Evolutionary conservation across 2,113 vertebrate species (phyloP), one percentile per base, ranked within the genome.

Genomic region (Clarias gariepinus): DNA sequence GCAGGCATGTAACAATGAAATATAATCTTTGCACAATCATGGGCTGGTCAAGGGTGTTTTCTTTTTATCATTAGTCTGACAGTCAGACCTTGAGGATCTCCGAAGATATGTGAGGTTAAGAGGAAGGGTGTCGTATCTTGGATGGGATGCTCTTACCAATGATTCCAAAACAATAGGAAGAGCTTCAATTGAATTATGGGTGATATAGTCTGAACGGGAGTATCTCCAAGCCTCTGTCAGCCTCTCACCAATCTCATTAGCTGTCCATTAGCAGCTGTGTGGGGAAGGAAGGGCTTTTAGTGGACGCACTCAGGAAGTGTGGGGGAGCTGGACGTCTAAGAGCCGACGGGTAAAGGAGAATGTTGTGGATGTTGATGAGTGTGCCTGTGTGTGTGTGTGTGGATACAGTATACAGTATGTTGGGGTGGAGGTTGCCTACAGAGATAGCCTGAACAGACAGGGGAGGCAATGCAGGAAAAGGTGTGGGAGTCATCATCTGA

Each of bases 191-290:
- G 95, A 97, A 97, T 99, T 98, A 98, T 94, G 94, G 92, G 95
- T 96, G 96, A 97, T 97, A 95, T 97, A 95, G 95, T 96, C 96
- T 95, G 94, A 96, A 96, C 93, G 94, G 94, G 93, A 97, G 95
- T 96, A 95, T 96, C 95, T 95, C 95, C 91, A 90, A 93, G 92
- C 94, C 93, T 93, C 96, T 96, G 95, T 96, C 95, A 95, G 95
- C 94, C 94, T 93, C 93, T 94, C 95, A 93, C 96, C 97, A 97
- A 98, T 98, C 94, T 94, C 94, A 97, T 99, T 98, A 96, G 94
- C 93, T 89, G 73, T 96, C 94, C 97, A 96, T 97, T 98, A 98
- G 96, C 94, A 94, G 92, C 92, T 92, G 93, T 92, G 94, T 91
- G 90, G 85, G 92, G 90, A 91, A 93, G 90, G 82, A 89, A 88